Evolutionary conservation across 2,797 vertebrate genomes (phyloP).

Genomic region (Pangasius mekongensis): DNA sequence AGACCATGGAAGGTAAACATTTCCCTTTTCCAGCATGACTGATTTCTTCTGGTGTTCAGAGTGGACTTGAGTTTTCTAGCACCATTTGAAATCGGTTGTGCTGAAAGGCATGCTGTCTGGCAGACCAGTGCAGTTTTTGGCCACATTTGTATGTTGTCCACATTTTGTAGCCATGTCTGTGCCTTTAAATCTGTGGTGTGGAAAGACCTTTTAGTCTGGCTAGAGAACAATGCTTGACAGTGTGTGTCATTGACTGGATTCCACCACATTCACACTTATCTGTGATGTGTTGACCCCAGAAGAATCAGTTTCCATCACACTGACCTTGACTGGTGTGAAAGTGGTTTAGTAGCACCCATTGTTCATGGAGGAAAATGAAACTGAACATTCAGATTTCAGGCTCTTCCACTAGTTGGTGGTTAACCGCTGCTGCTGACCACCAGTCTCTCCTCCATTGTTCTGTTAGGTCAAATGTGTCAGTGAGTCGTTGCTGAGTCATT

Average conservation of each 20-base stretch:
- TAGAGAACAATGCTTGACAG: not conserved
- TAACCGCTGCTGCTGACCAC: not conserved
- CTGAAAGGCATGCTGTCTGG: conserved; percentile 52
- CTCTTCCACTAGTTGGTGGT: not conserved
- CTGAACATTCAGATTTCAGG: not conserved
- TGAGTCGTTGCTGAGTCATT: not conserved
- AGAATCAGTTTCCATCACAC: not conserved
- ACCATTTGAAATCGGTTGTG: conserved; percentile 68
- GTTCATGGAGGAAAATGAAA: not conserved
- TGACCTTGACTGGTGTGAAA: not conserved
- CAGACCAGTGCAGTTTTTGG: not conserved
- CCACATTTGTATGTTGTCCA: not conserved
- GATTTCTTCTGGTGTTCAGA: conserved; percentile 60
- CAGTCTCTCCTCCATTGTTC: not conserved
- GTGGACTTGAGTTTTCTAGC: conserved; percentile 63
- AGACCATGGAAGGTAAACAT: not conserved
- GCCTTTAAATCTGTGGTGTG: not conserved
- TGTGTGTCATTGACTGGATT: not conserved
- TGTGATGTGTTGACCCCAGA: not conserved
- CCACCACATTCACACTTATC: not conserved
- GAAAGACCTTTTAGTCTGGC: not conserved
- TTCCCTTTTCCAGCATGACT: conserved; percentile 3
- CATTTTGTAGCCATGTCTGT: not conserved
- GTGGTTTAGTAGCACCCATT: conserved; percentile 12
- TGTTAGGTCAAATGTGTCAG: not conserved